Base-by-base conservation (phyloP, 2,888 invertebrate species). In the Rhingia campestris region DNA sequence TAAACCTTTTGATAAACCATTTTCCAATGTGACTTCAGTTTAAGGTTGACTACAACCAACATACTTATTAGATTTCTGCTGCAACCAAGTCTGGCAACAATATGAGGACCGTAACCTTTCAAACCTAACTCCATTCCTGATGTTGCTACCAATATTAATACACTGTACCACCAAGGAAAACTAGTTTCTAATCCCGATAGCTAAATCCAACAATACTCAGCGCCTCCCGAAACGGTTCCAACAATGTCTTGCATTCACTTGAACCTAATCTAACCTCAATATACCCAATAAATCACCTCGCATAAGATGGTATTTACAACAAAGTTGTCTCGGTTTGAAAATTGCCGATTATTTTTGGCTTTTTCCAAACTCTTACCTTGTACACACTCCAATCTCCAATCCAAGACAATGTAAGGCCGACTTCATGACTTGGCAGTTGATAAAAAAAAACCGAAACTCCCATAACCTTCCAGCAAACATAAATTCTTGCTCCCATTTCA, bases 401-500 rank as follows among this genome's bases (percentile, higher is more conserved):
- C 10, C 7, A 4, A 37, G n/a, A 61, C 75, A 67, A 45, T 67
- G 67, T 58, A 45, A 53, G 59, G 59, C 59, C 67, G 53, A 67
- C 59, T 14, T 67, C 53, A 75, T 75, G 75, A 45, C 45, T 59
- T 59, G 37, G 58, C 4, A 22, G 43, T 30, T 30, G 7, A 75
- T 51, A 35, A 35, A 4, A 12, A 41, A 51, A 10, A 37, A 37
- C 12, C 32, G 22, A 45, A 22, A 14, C 30, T 49, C n/a, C 43
- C 37, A 5, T 35, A 45, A 45, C 59, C 59, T 49, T 63, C 43
- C 63, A 39, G 37, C 33, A n/a, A 58, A 64, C 43, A 53, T 58
- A 64, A 70, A 70, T 77, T 64, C 77, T 32, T 77, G 70, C 41
- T 77, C 61, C 54, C 80, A 63, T 74, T 74, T 74, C 54, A 6